Percentiles rank a stretch among this genome's conserved stretches.
phyloP scores from a whole-genome alignment of 2,888 invertebrate genomes.

The Melinopterus prodromus region DNA sequence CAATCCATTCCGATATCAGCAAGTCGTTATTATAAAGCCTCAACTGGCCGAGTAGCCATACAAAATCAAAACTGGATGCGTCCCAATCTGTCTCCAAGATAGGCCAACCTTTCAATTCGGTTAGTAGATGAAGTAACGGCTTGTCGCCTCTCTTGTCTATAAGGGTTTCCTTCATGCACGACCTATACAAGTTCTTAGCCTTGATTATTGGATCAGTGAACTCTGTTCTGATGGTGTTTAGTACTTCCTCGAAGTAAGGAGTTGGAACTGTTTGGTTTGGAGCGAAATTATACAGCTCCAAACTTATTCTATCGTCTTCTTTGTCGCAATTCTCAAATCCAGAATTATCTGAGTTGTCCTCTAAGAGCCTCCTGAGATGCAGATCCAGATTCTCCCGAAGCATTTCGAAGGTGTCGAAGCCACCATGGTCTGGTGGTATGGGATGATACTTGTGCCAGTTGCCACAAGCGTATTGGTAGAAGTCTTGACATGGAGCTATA shows the following conservation, averaged over 20 bases:
- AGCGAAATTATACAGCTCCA: constrained; percentile 32
- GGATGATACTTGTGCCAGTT: constrained; percentile 86
- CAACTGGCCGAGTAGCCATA: constrained; percentile 76
- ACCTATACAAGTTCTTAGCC: constrained; percentile 83
- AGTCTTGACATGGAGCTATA: constrained; percentile 81
- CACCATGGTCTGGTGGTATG: constrained; percentile 88
- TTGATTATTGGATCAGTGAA: constrained; percentile 74
- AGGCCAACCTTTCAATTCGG: constrained; percentile 90
- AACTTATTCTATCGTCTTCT: constrained; percentile 13
- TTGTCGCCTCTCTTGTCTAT: constrained; percentile 75
- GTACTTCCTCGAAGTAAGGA: constrained; percentile 36
- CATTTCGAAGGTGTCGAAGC: constrained; percentile 91
- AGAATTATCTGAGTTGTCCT: constrained; percentile 56
- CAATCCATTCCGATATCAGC: constrained; percentile 87
- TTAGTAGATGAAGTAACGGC: constrained; percentile 74
- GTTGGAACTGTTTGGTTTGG: constrained; percentile 27
- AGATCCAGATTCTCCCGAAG: constrained; percentile 81
- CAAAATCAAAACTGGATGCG: constrained; percentile 72
- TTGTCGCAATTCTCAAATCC: constrained; percentile 25
- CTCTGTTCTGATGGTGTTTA: constrained; percentile 30
- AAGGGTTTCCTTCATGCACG: constrained; percentile 85
- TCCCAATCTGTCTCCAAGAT: constrained; percentile 75
- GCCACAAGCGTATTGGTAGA: constrained; percentile 87
- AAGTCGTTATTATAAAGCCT: constrained; percentile 87
- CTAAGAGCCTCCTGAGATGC: constrained; percentile 72